Evolutionary conservation across 1,140 invertebrate species (phyloP).

Genomic region (Cydia fagiglandana): DNA sequence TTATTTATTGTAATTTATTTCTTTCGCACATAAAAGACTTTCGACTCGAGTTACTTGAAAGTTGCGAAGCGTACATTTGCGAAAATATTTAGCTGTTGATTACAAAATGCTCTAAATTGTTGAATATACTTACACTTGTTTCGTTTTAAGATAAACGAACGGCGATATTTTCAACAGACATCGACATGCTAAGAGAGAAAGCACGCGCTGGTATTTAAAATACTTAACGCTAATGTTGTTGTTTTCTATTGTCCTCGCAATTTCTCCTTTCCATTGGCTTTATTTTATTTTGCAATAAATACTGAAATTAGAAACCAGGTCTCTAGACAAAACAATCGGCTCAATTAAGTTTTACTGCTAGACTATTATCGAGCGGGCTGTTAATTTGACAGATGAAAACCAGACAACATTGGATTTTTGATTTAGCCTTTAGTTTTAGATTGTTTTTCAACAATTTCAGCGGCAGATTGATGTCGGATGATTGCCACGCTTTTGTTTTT

Average conservation of each 20-base stretch:
- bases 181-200: constrained; percentile 5
- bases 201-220: constrained; percentile 16
- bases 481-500: constrained; percentile 20
- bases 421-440: constrained; percentile 16
- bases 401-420: neutral
- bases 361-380: neutral
- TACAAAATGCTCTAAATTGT: neutral
- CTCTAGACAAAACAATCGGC: neutral
- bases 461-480: constrained; percentile 11
- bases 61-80: neutral
- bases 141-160: neutral
- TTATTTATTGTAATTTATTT: constrained; percentile 1
- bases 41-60: neutral
- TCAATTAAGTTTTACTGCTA: constrained; percentile 3
- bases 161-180: neutral
- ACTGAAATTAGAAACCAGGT: neutral
- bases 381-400: neutral
- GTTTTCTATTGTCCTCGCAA: neutral
- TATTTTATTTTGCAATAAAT: constrained; percentile 6
- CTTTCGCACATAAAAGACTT: neutral
- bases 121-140: neutral
- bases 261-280: constrained; percentile 9
- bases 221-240: constrained; percentile 9
- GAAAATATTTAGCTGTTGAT: neutral
- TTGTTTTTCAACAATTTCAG: constrained; percentile 3